These are phyloP conservation scores for Phalanger gymnotis DNA, from an alignment of 2,797 vertebrate genomes.

Conservation along the genomic window DNA sequence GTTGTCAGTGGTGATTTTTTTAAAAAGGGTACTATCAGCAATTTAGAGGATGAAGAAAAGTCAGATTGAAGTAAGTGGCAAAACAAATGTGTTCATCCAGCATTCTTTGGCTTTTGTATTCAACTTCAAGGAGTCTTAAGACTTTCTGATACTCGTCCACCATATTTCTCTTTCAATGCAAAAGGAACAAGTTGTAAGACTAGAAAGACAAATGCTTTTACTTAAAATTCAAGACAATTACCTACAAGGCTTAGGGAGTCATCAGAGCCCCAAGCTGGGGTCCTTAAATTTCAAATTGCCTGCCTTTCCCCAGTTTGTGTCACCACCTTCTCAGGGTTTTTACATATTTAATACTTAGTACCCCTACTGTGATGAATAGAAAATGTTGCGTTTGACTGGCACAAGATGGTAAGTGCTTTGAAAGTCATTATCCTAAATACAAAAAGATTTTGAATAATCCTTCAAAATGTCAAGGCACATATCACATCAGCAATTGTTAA, in stretches of 20 bases:
- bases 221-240: constrained; percentile 31
- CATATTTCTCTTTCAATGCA: background rate
- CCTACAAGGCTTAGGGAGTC: background rate
- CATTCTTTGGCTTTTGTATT: background rate
- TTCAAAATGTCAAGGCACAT: constrained; percentile 82
- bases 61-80: background rate
- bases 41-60: background rate
- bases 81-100: background rate
- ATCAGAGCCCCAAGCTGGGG: background rate
- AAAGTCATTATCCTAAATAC: constrained; percentile 84
- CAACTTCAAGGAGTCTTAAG: background rate
- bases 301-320: constrained; percentile 56
- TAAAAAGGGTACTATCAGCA: background rate
- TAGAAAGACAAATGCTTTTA: background rate
- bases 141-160: background rate
- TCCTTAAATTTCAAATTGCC: constrained; percentile 25
- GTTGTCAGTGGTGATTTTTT: background rate
- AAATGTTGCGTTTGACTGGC: constrained; percentile 81
- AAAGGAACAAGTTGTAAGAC: background rate
- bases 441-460: constrained; percentile 85
- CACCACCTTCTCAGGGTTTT: constrained; percentile 69
- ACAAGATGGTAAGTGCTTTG: constrained; percentile 81
- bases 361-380: constrained; percentile 76
- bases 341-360: constrained; percentile 81
- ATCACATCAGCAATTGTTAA: constrained; percentile 82